phyloP scores from a whole-genome alignment of 37 sponge, comb jelly and placozoan genomes.

The Beroe forskalii region DNA sequence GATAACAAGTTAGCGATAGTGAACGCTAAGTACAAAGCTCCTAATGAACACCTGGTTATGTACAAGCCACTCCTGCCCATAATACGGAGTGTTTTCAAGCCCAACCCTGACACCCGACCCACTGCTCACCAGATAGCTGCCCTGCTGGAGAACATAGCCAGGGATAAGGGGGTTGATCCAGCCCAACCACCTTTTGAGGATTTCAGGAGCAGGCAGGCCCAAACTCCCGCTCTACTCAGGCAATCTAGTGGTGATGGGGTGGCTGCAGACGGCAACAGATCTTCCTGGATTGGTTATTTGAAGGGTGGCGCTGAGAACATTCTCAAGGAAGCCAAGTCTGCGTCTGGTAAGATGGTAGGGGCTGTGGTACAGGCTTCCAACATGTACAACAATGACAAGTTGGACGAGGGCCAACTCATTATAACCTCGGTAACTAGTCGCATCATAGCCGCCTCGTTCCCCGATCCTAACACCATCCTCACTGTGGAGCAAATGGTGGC shows the following conservation, averaged over 20 bases:
- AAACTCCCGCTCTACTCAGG: background rate
- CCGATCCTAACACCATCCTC: constrained; percentile 30
- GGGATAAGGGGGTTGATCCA: constrained; percentile 38
- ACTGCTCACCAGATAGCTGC: background rate
- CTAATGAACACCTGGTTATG: constrained; percentile 30
- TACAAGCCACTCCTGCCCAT: constrained; percentile 12
- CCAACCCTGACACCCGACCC: constrained; percentile 13
- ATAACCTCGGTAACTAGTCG: constrained; percentile 40
- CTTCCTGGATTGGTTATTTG: constrained; percentile 50
- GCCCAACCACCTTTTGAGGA: constrained; percentile 32
- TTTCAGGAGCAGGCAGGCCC: constrained; percentile 7
- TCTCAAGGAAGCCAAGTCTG: constrained; percentile 53
- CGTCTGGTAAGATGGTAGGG: constrained; percentile 44
- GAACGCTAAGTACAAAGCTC: constrained; percentile 45
- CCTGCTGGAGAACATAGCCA: constrained; percentile 23
- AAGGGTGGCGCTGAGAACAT: constrained; percentile 58
- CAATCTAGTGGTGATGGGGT: background rate
- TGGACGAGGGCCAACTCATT: constrained; percentile 47
- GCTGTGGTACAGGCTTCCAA: constrained; percentile 57
- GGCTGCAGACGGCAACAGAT: background rate
- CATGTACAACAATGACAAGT: constrained; percentile 7
- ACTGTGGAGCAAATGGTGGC: constrained; percentile 39
- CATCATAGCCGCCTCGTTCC: constrained; percentile 32
- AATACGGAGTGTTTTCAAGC: constrained; percentile 33
- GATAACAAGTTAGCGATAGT: constrained; percentile 61